phyloP scores from a whole-genome alignment of 2,113 vertebrate genomes.

The Lampris incognitus region DNA sequence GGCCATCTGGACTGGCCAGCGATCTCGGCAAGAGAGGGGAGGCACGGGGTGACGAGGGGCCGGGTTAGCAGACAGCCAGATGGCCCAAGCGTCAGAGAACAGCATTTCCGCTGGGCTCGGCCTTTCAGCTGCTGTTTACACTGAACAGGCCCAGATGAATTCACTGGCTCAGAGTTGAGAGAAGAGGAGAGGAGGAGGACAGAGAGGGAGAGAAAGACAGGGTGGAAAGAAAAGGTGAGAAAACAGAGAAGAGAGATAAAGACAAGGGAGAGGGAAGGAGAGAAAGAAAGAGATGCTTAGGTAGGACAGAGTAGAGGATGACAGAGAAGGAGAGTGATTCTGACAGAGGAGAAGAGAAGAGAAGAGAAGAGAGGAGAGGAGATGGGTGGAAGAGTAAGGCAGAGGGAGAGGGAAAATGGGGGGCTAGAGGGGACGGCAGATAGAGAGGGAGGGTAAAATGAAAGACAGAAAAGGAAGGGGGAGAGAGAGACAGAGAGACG shows the following conservation, averaged over 20 bases:
- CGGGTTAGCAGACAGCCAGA: slow-evolving; percentile 38
- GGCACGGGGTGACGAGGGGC: neutral
- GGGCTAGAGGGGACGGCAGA: neutral
- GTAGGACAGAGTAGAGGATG: neutral
- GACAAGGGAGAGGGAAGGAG: neutral
- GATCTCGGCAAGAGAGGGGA: slow-evolving; percentile 24
- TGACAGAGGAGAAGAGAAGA: neutral
- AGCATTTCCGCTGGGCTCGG: slow-evolving; percentile 35
- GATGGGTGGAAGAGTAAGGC: neutral
- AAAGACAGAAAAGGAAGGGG: neutral
- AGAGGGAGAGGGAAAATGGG: neutral
- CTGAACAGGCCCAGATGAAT: slow-evolving; percentile 13
- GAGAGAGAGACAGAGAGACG: neutral
- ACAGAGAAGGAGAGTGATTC: neutral
- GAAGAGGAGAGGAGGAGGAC: neutral
- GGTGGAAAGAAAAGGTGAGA: neutral
- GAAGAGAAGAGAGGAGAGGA: neutral
- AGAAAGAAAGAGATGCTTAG: too few relatives aligned
- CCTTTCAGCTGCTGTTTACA: slow-evolving; percentile 49
- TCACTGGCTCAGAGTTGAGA: neutral
- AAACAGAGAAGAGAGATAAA: neutral
- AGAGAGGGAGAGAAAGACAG: neutral
- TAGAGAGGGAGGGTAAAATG: neutral
- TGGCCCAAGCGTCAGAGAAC: slow-evolving; percentile 37
- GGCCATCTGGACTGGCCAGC: slow-evolving; percentile 45